Evolutionary conservation across 2,888 invertebrate species (phyloP), one percentile per base, ranked within the genome.

Genomic region (Cosmia pyralina): DNA sequence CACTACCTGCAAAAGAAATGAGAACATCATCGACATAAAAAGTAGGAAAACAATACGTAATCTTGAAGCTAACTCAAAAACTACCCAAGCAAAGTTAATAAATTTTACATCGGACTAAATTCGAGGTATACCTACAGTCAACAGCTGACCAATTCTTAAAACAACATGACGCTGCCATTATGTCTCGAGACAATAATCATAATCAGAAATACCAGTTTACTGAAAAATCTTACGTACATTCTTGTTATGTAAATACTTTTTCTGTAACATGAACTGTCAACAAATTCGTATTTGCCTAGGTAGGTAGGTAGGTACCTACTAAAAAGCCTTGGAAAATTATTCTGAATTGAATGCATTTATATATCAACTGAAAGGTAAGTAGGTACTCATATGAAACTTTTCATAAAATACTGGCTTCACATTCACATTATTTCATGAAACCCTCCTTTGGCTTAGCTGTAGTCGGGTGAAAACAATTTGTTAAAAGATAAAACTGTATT

Each of bases 111-210:
- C n/a, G n/a, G n/a, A n/a, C n/a, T n/a, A n/a, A n/a, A n/a, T n/a
- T n/a, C n/a, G n/a, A n/a, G n/a, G n/a, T n/a, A n/a, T n/a, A n/a
- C n/a, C n/a, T n/a, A n/a, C n/a, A n/a, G n/a, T 63, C 34, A 53
- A 48, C 62, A 63, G 34, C 22, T 52, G 67, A 71, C 13, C 17
- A 22, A 38, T 71, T 67, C 67, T 66, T 48, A 58, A 15, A 58
- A 68, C 59, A 8, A n/a, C 13, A 46, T 22, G 13, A 58, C 17
- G 41, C n/a, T 50, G 7, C 2, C n/a, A 19, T 41, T n/a, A 34
- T 34, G 17, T 22, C 46, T 71, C 22, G 22, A 66, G 58, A 59
- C 67, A 77, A 63, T 67, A 34, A 44, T 41, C 22, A n/a, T 50
- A 58, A 53, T 58, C 58, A 76, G 13, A 44, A 75, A 46, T n/a